Base-by-base conservation (phyloP, 1,140 invertebrate species). In the Drosophila truncata region DNA sequence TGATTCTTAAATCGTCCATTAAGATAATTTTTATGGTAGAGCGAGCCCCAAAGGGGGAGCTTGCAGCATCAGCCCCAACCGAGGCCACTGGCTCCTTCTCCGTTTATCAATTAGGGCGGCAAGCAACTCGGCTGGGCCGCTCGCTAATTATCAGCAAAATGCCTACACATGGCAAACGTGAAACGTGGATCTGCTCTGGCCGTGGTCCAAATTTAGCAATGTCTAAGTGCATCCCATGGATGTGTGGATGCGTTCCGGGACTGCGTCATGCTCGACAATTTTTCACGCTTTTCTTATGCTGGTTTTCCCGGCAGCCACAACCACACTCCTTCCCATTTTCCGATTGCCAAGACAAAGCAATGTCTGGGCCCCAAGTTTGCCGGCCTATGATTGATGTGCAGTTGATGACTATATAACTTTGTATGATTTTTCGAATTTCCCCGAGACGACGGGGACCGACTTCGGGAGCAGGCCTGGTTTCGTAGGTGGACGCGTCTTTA, bases 1-100 rank as follows among this genome's bases (percentile, higher is more conserved):
- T 88, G 85, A 88, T 88, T 88, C 85, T 90, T 88, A 88, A 88
- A 88, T 88, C 88, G 85, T 88, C 85, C 85, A 88, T 88, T 88
- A 88, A 88, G 85, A 90, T 90, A 85, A 90, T 90, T 88, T 88
- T 88, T 88, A 88, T 83, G 85, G 82, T 73, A 84, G 73, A 88
- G 58, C 81, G 84, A 61, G 75, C 64, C 59, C 62, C 25, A n/a
- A 49, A 50, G 77, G 61, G 61, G 61, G 57, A 39, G 31, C 33
- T 49, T 41, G 42, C 61, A 27, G 44, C 73, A 76, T 65, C 52
- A n/a, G 31, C 13, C 42, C 33, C 60, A 42, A 31, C 18, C 25
- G 50, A 41, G 33, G 11, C 46, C 46, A 16, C 16, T n/a, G 18
- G 35, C 71, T 58, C 63, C 76, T 78, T 57, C 78, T 78, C 61